Conservation (phyloP, 2,113 vertebrate species). For the Bubo blakistoni region DNA sequence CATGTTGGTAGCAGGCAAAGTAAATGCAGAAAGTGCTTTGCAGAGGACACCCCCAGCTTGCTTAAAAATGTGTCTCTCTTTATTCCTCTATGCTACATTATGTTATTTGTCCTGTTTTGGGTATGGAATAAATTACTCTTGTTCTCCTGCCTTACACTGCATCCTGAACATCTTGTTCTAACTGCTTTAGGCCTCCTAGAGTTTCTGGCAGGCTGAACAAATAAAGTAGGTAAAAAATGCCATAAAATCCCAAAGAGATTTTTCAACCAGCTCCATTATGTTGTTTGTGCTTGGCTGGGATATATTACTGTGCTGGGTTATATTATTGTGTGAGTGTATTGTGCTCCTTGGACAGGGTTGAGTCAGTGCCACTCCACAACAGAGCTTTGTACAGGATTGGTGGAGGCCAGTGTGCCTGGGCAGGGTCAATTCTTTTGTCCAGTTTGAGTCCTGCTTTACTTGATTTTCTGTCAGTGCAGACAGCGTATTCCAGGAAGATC, state of each 20-base stretch:
- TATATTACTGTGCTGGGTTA: not conserved
- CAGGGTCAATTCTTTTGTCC: not conserved
- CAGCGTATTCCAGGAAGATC: not conserved
- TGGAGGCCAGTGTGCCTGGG: not conserved
- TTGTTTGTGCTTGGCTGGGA: not conserved
- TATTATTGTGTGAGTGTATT: not conserved
- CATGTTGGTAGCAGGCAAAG: not conserved
- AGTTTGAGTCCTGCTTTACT: not conserved
- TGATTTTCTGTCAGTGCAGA: not conserved
- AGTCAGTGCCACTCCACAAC: not conserved
- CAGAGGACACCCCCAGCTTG: not conserved
- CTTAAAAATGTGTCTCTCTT: not conserved
- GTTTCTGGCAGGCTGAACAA: not conserved
- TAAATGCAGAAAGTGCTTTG: not conserved
- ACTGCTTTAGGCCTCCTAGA: not conserved
- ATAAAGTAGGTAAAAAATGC: not conserved
- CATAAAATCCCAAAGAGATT: not conserved
- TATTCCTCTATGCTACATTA: not conserved
- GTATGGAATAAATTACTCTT: not conserved
- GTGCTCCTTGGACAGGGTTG: not conserved
- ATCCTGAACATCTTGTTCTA: slow-evolving; percentile 11
- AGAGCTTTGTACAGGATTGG: not conserved
- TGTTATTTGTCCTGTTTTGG: not conserved
- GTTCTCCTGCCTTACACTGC: not conserved
- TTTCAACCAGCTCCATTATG: not conserved